Evolutionary conservation across 2,888 invertebrate genomes (phyloP), one percentile per base, ranked within the genome.

Genomic region (Chrysolina oricalcia): DNA sequence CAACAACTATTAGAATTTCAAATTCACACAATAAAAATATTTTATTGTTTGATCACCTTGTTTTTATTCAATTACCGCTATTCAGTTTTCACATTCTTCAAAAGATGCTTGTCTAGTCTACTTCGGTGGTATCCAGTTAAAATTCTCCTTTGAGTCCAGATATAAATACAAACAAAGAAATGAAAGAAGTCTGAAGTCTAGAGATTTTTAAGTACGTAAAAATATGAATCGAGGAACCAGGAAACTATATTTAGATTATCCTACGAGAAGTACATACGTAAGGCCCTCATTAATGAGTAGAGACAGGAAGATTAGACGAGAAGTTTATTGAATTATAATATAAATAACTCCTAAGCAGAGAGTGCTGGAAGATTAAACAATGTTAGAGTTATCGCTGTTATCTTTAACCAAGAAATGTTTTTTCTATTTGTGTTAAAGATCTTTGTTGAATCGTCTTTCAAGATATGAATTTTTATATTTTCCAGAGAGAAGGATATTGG

Each of bases 401-500:
- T n/a, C 8, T 8, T 35, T 35, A 35, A 35, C 35, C 4, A 35
- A 35, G 35, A 35, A 27, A 27, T 27, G 27, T 8, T 48, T 48
- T 48, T 48, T 48, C 9, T 48, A 48, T 17, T 15, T 9, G 1
- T 48, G 17, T 48, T 48, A 15, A 15, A 3, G 10, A 48, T 17
- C 6, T 48, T 10, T 48, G 17, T 48, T 17, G 2, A 48, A 8
- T 48, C 48, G 17, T 3, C 8, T 17, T 17, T 17, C 9, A 3
- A 17, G 17, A 67, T 50, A 63, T 50, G 8, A 13, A 27, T 72
- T 56, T 13, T 72, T 67, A 70, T 77, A 65, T 78, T 73, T 87
- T 86, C 46, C 81, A 89, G 89, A 76, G 89, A 89, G 83, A 80
- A 83, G 65, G 84, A 83, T 64, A 75, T 80, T 53, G 84, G 85